These are phyloP conservation scores for Cryptocephalus moraei DNA, from an alignment of 2,888 invertebrate genomes.

Conservation along the genomic window DNA sequence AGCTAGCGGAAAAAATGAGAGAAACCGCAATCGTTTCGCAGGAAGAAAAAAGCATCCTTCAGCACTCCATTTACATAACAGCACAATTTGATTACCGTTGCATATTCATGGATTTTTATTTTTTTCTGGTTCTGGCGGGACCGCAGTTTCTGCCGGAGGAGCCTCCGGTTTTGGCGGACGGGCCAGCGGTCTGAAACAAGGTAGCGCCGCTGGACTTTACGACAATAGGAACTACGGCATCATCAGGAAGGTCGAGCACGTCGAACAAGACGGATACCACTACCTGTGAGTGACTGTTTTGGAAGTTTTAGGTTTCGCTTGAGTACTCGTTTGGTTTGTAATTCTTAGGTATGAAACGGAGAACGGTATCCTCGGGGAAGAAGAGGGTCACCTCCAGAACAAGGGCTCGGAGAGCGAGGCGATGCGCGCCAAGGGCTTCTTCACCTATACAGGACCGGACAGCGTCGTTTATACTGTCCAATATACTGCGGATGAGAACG, in stretches of 20 bases:
- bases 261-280: slow-evolving; percentile 46
- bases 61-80: too few species aligned
- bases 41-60: too few species aligned
- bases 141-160: background rate
- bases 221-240: slow-evolving; percentile 41
- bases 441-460: slow-evolving; percentile 52
- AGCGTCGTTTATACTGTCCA: slow-evolving; percentile 47
- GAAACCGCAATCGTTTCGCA: too few species aligned
- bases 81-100: too few species aligned
- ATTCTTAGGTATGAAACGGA: slow-evolving; percentile 46
- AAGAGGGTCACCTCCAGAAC: slow-evolving; percentile 44
- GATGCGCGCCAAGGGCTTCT: slow-evolving; percentile 54
- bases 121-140: background rate
- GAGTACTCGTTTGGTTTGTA: background rate
- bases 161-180: slow-evolving; percentile 2
- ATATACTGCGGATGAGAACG: slow-evolving; percentile 52
- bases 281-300: slow-evolving; percentile 35
- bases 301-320: background rate
- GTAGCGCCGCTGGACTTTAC: slow-evolving; percentile 26
- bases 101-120: too few species aligned
- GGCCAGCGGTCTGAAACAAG: slow-evolving; percentile 11
- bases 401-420: slow-evolving; percentile 44
- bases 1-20: too few species aligned
- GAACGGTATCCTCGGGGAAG: slow-evolving; percentile 53
- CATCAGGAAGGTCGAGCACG: slow-evolving; percentile 44